These are phyloP conservation scores for Enteromius treurensis DNA, from an alignment of 2,797 vertebrate genomes.

Conservation along the genomic window DNA sequence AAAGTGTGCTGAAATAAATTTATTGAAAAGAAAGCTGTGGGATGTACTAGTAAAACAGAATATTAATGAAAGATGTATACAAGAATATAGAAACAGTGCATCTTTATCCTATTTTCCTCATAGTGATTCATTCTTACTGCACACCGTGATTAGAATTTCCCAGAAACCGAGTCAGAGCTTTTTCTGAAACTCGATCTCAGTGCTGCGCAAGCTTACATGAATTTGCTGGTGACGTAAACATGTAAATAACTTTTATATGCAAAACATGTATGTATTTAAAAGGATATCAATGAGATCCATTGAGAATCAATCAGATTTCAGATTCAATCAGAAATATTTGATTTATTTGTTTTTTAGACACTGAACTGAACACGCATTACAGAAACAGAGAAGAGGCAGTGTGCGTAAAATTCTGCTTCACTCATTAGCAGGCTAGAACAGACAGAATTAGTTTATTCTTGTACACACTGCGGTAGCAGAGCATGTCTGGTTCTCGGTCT, in stretches of 20 bases:
- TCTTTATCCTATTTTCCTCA: slow-evolving; percentile 6
- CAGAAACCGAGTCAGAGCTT: slow-evolving; percentile 42
- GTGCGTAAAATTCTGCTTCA: not conserved
- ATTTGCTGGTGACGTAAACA: slow-evolving; percentile 13
- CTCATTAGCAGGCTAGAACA: slow-evolving; percentile 8
- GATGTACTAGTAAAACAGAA: not conserved
- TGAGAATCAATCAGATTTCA: not conserved
- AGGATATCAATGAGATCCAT: no score
- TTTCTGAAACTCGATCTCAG: slow-evolving; percentile 37
- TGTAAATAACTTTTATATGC: slow-evolving; percentile 2
- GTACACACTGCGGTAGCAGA: slow-evolving; percentile 56
- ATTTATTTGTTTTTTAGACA: not conserved
- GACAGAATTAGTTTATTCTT: slow-evolving; percentile 32
- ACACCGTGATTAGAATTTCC: slow-evolving; percentile 44
- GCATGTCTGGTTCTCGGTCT: slow-evolving; percentile 73
- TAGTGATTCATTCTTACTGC: slow-evolving; percentile 4
- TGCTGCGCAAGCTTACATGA: slow-evolving; percentile 6
- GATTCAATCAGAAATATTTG: not conserved
- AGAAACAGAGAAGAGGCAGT: not conserved
- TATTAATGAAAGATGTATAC: not conserved
- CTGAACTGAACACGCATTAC: not conserved
- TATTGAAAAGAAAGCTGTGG: slow-evolving; percentile 5
- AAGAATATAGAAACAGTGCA: not conserved
- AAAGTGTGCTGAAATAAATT: slow-evolving; percentile 1
- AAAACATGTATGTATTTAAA: not conserved